Conservation (phyloP, 2,113 vertebrate species). For the Psilopsiagon aymara region DNA sequence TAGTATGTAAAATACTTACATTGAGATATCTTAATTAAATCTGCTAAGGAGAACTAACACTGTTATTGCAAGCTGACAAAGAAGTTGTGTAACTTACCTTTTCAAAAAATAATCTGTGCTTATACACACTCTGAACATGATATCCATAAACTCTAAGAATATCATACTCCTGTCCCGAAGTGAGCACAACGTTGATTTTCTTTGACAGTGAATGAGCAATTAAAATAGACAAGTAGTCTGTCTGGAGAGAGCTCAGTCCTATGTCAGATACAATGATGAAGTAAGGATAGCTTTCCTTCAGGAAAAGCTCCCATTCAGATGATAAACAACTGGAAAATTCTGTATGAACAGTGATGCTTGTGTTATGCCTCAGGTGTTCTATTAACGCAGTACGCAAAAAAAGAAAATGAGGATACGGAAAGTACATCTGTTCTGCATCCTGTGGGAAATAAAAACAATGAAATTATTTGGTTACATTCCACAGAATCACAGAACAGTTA, state of each 20-base stretch:
- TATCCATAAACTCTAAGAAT: conserved; percentile 47
- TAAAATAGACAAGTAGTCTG: conserved; percentile 40
- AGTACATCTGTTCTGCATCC: conserved; percentile 63
- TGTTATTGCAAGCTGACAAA: background rate
- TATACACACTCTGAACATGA: background rate
- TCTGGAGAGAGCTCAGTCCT: conserved; percentile 38
- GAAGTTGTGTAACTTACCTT: background rate
- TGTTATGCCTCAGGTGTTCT: conserved; percentile 56
- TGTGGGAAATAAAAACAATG: background rate
- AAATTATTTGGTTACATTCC: background rate
- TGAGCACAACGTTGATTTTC: conserved; percentile 46
- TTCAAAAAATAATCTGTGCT: conserved; percentile 13
- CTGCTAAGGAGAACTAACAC: background rate
- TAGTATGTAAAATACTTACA: background rate
- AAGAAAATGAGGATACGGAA: background rate
- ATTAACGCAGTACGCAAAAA: conserved; percentile 35
- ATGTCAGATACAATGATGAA: conserved; percentile 51
- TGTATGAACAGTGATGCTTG: conserved; percentile 14
- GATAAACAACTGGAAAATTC: conserved; percentile 65
- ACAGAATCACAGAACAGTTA: no score
- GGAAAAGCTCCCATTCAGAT: conserved; percentile 45
- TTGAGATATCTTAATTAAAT: background rate
- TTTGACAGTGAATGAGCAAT: conserved; percentile 56
- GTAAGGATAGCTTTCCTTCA: conserved; percentile 57
- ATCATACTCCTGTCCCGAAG: conserved; percentile 43